phyloP scores from a whole-genome alignment of 2,797 vertebrate species.

The Cirrhinus molitorella region DNA sequence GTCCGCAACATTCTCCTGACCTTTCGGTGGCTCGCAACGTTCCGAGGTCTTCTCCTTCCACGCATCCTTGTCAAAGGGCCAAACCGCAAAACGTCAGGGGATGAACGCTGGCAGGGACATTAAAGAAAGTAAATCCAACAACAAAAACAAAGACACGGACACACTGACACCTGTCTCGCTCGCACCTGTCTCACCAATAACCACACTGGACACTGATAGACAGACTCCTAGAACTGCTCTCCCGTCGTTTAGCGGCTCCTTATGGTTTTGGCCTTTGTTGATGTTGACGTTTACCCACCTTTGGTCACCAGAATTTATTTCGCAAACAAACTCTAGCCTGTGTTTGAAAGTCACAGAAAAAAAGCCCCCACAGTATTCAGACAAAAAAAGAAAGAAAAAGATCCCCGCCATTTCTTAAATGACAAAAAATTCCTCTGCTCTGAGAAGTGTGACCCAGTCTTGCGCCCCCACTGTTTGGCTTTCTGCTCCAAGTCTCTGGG shows the following conservation, averaged over 20 bases:
- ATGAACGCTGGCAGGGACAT: conserved; percentile 68
- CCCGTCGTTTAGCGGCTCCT: neutral
- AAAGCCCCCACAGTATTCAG: conserved; percentile 31
- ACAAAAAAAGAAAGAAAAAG: conserved; percentile 31
- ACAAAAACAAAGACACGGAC: conserved; percentile 73
- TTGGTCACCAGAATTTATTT: conserved; percentile 36
- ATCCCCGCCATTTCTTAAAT: conserved; percentile 35
- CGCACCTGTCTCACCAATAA: conserved; percentile 69
- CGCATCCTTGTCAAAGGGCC: conserved; percentile 56
- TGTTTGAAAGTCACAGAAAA: conserved; percentile 56
- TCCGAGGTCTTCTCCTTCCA: conserved; percentile 58
- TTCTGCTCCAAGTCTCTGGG: conserved; percentile 77
- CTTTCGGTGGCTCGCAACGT: conserved; percentile 68
- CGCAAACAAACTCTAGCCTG: conserved; percentile 27
- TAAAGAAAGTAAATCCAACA: conserved; percentile 75
- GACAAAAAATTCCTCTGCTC: conserved; percentile 53
- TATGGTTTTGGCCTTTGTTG: conserved; percentile 40
- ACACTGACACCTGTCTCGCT: conserved; percentile 68
- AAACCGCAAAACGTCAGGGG: conserved; percentile 39
- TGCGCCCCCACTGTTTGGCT: conserved; percentile 73
- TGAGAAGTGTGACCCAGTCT: conserved; percentile 62
- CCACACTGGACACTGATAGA: conserved; percentile 64
- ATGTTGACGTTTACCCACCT: conserved; percentile 33
- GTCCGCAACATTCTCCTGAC: conserved; percentile 72
- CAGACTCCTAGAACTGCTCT: conserved; percentile 61